Evolutionary conservation across 2,113 vertebrate species (phyloP), one percentile per base, ranked within the genome.

Genomic region (Sebastes fasciatus): DNA sequence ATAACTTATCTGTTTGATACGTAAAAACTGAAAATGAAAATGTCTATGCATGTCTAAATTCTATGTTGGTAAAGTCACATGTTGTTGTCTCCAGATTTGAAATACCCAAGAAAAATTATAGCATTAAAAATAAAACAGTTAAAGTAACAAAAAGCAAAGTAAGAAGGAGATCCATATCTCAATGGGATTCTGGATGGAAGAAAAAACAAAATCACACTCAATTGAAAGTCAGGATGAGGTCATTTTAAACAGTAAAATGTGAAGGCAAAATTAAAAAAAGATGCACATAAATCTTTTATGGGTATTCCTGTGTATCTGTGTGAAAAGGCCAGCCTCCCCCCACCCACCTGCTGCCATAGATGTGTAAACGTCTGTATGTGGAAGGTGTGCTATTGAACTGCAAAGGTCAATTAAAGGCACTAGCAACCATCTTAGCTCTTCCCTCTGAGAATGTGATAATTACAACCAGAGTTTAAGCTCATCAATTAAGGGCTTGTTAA

Each of bases 381-480:
- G 87, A 87, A 90, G 85, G 66, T 73, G 69, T 45, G 55, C 54
- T 77, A 67, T 83, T 85, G 80, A 93, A 80, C 83, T 70, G 78
- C 26, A 86, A 91, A 92, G 89, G 88, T 91, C 91, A 95, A 93
- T 94, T 93, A 93, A 89, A 92, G 88, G 51, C 87, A 92, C 81
- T 96, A 94, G 96, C 95, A 96, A 96, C 96, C 83, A 85, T 72
- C 52, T 87, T 60, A 82, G 79, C 93, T 96, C 95, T 94, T 90
- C 84, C 93, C 65, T 79, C 77, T 69, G 93, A 95, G 95, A 96
- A 96, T 96, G 94, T 92, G 91, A 79, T 96, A 95, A 96, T 95
- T 92, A 94, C 94, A 86, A 66, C 82, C 89, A 84, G 69, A 87
- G 89, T 91, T 95, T 92, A 94, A 95, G 87, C 77, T 63, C 62